These are phyloP conservation scores for Hipposideros larvatus DNA, from an alignment of 2,797 vertebrate genomes.

Conservation along the genomic window DNA sequence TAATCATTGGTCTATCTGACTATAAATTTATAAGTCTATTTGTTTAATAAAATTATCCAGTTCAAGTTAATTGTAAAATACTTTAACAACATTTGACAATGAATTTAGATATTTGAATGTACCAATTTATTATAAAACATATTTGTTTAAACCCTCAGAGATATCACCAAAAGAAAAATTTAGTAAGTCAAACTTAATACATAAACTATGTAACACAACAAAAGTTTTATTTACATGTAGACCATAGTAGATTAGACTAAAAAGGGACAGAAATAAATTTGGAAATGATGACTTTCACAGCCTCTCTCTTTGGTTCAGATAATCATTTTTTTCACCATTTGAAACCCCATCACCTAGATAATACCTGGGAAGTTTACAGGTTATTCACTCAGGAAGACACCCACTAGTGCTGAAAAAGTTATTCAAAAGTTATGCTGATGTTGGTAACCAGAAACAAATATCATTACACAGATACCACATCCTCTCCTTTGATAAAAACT, in stretches of 20 bases:
- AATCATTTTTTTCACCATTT: not conserved
- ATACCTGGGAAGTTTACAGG: not conserved
- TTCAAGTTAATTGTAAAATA: conserved; percentile 42
- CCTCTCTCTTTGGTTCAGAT: not conserved
- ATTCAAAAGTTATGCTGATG: not conserved
- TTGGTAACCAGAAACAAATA: not conserved
- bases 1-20: not conserved
- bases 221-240: not conserved
- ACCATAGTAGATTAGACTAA: not conserved
- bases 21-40: not conserved
- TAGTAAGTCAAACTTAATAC: not conserved
- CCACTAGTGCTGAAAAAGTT: not conserved
- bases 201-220: not conserved
- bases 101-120: not conserved
- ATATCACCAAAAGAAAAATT: not conserved
- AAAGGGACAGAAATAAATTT: not conserved
- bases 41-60: not conserved
- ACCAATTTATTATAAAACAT: not conserved
- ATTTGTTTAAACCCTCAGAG: not conserved
- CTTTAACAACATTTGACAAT: not conserved
- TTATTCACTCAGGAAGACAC: not conserved
- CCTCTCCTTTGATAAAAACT: conserved; percentile 4
- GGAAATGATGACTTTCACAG: not conserved
- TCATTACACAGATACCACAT: not conserved
- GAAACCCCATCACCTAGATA: not conserved